Evolutionary conservation across 2,888 invertebrate species (phyloP).

Genomic region (Campoplex capitator): DNA sequence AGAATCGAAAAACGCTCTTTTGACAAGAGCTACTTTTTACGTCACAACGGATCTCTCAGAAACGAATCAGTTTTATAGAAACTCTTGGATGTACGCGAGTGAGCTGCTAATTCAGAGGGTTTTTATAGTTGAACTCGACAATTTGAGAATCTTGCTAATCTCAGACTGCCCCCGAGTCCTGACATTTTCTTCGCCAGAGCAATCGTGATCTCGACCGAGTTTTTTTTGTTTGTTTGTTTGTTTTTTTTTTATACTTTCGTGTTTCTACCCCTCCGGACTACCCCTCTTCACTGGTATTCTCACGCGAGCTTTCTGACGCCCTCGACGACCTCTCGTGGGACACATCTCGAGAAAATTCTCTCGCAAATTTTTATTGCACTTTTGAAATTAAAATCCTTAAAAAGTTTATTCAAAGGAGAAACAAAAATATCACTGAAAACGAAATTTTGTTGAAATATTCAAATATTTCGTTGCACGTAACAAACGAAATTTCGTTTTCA

Average conservation of each 20-base stretch:
- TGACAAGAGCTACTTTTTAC: slow-evolving; percentile 9
- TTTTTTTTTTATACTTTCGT: slow-evolving; percentile 28
- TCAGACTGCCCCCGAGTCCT: slow-evolving; percentile 69
- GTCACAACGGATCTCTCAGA: slow-evolving; percentile 30
- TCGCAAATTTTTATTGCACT: slow-evolving; percentile 42
- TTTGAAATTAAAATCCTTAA: slow-evolving; percentile 63
- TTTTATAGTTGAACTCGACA: slow-evolving; percentile 72
- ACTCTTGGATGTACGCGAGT: slow-evolving; percentile 70
- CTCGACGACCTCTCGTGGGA: slow-evolving; percentile 59
- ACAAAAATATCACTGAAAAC: background rate
- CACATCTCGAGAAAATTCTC: slow-evolving; percentile 43
- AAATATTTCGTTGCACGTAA: too few relatives aligned
- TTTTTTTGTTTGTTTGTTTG: background rate
- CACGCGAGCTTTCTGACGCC: slow-evolving; percentile 35
- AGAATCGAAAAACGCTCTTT: background rate
- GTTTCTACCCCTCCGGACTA: slow-evolving; percentile 11
- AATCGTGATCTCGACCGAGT: slow-evolving; percentile 53
- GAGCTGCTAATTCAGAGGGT: slow-evolving; percentile 76
- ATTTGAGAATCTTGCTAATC: slow-evolving; percentile 47
- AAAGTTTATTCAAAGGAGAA: background rate
- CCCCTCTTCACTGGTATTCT: slow-evolving; percentile 53
- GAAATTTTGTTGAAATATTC: too few relatives aligned
- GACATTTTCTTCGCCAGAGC: slow-evolving; percentile 70
- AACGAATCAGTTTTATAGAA: slow-evolving; percentile 70
- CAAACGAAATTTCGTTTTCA: too few relatives aligned